Conservation (phyloP, 2,113 vertebrate species). For the Salvelinus sp. region DNA sequence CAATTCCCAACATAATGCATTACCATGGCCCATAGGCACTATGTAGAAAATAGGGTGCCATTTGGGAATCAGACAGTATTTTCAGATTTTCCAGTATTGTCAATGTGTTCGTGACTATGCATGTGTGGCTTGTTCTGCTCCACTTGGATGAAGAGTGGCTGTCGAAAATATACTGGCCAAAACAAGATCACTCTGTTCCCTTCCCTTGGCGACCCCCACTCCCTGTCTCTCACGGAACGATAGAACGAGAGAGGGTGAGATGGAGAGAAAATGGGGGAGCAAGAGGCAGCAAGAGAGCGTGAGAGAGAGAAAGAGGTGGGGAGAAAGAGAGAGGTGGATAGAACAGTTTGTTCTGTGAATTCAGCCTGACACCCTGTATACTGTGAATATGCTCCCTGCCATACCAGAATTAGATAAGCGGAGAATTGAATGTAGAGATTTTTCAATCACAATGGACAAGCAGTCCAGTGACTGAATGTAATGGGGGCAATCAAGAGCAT, state of each 20-base stretch:
- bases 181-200: slow-evolving; percentile 17
- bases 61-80: too few species aligned
- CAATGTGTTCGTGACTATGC: slow-evolving; percentile 66
- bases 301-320: not conserved
- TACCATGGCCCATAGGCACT: too few species aligned
- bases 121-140: slow-evolving; percentile 51
- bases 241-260: slow-evolving; percentile 16
- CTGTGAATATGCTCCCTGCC: slow-evolving; percentile 21
- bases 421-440: too few species aligned
- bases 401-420: not conserved
- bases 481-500: not conserved
- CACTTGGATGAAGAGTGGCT: slow-evolving; percentile 40
- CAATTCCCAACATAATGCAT: too few species aligned
- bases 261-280: not conserved
- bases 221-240: slow-evolving; percentile 2
- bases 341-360: not conserved
- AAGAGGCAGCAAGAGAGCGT: not conserved
- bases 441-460: not conserved
- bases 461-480: not conserved
- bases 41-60: too few species aligned
- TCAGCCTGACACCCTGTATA: not conserved
- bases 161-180: not conserved
- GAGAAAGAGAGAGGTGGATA: not conserved
- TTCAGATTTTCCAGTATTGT: slow-evolving; percentile 38
- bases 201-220: not conserved